Conservation (phyloP, 2,797 vertebrate species). For the Alca torda region DNA sequence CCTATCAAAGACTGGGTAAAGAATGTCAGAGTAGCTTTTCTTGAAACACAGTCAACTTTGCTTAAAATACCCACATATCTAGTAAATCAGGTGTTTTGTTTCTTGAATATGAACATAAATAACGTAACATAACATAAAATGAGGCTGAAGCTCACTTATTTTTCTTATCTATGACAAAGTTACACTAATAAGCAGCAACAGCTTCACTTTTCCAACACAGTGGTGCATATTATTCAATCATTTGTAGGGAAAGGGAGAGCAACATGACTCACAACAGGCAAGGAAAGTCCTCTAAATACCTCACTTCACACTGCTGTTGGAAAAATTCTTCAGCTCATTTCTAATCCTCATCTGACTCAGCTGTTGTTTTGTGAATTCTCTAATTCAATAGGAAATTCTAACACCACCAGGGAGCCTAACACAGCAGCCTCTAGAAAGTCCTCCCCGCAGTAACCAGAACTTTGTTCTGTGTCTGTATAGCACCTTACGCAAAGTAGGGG, state of each 20-base stretch:
- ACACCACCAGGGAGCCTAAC: not conserved
- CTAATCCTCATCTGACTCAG: not conserved
- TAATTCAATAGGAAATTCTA: not conserved
- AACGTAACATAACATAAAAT: not conserved
- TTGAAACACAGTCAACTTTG: not conserved
- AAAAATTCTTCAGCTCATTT: not conserved
- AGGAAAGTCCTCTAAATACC: not conserved
- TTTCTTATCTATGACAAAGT: not conserved
- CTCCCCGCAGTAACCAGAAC: not conserved
- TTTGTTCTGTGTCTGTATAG: fast-evolving
- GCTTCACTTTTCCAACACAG: not conserved
- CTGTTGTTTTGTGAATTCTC: not conserved
- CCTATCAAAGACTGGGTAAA: not conserved
- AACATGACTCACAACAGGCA: not conserved
- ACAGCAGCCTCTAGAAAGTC: not conserved
- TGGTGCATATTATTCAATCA: not conserved
- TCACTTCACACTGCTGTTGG: not conserved
- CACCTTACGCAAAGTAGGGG: fast-evolving
- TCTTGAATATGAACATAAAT: not conserved
- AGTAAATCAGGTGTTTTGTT: not conserved
- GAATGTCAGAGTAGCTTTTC: not conserved
- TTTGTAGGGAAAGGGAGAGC: not conserved
- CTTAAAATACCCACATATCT: not conserved
- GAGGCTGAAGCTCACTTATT: not conserved
- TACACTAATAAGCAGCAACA: not conserved